Conservation (phyloP, 2,113 vertebrate genomes). For the Ciconia stormi region DNA sequence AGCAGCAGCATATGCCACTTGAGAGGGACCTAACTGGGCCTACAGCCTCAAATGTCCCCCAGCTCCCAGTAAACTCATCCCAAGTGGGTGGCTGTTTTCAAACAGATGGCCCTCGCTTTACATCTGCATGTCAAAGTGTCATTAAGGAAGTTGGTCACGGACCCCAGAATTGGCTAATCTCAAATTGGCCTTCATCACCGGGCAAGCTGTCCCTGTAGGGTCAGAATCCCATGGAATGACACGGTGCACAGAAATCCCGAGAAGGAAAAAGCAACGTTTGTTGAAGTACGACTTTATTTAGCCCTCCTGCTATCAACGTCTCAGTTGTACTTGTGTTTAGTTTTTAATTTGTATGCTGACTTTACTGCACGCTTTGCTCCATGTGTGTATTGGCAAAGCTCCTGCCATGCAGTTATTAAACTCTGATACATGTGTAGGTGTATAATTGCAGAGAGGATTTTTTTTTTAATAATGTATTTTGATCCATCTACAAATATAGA, state of each 20-base stretch:
- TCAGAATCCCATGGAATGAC: not conserved
- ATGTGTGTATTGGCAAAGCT: conserved; percentile 4
- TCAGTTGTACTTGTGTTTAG: not conserved
- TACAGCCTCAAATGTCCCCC: not conserved
- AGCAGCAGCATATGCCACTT: not conserved
- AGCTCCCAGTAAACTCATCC: not conserved
- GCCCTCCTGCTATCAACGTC: not conserved
- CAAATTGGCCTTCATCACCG: not conserved
- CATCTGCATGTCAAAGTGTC: not conserved
- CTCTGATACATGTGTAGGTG: conserved; percentile 27
- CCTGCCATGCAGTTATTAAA: conserved; percentile 12
- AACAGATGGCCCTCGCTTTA: not conserved
- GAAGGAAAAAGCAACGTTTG: not conserved
- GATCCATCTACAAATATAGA: conserved; percentile 26
- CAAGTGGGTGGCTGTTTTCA: not conserved
- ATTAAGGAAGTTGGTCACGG: not conserved
- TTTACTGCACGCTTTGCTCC: not conserved
- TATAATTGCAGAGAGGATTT: conserved; percentile 11
- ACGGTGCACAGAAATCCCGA: not conserved
- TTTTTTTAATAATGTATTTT: conserved; percentile 18
- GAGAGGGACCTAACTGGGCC: not conserved
- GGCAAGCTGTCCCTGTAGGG: not conserved
- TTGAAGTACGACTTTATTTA: not conserved
- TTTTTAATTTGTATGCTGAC: not conserved
- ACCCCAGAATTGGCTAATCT: not conserved